Conservation (phyloP, 2,113 vertebrate genomes). For the Ctenodactylus gundi region DNA sequence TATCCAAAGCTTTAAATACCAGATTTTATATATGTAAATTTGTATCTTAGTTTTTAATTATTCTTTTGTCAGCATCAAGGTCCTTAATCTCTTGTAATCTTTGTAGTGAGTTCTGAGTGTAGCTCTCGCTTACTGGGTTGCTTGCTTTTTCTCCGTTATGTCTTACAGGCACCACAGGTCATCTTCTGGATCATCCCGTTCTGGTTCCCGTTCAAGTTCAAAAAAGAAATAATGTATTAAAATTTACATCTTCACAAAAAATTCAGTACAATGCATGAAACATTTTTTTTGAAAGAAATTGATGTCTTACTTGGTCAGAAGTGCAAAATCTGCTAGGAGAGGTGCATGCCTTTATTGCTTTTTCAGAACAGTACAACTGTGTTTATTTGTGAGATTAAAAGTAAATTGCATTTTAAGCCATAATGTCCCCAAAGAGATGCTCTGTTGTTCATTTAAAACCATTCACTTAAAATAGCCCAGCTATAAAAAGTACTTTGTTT, state of each 20-base stretch:
- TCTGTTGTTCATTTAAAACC: slow-evolving; percentile 42
- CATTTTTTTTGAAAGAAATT: slow-evolving; percentile 85
- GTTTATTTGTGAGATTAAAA: slow-evolving; percentile 82
- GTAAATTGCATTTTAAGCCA: slow-evolving; percentile 89
- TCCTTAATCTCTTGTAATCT: slow-evolving; percentile 71
- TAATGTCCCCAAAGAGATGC: slow-evolving; percentile 76
- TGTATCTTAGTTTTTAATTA: slow-evolving; percentile 43
- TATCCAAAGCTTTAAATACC: not conserved
- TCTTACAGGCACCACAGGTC: slow-evolving; percentile 93
- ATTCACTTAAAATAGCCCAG: slow-evolving; percentile 47
- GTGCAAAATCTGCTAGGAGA: slow-evolving; percentile 86
- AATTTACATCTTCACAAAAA: slow-evolving; percentile 78
- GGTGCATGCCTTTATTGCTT: slow-evolving; percentile 88
- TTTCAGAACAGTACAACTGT: slow-evolving; percentile 84
- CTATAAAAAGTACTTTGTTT: slow-evolving; percentile 47
- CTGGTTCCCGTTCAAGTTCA: slow-evolving; percentile 95
- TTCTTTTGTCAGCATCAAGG: slow-evolving; percentile 54
- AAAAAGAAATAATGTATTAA: slow-evolving; percentile 95
- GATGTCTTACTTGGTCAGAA: slow-evolving; percentile 88
- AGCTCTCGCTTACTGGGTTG: slow-evolving; percentile 74
- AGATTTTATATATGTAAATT: slow-evolving; percentile 33
- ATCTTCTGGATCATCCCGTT: slow-evolving; percentile 97
- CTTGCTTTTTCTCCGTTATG: slow-evolving; percentile 85
- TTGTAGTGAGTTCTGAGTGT: slow-evolving; percentile 27
- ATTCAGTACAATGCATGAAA: slow-evolving; percentile 86